These are phyloP conservation scores for Heteromyza rotundicornis DNA, from an alignment of 2,888 invertebrate genomes.

Conservation along the genomic window DNA sequence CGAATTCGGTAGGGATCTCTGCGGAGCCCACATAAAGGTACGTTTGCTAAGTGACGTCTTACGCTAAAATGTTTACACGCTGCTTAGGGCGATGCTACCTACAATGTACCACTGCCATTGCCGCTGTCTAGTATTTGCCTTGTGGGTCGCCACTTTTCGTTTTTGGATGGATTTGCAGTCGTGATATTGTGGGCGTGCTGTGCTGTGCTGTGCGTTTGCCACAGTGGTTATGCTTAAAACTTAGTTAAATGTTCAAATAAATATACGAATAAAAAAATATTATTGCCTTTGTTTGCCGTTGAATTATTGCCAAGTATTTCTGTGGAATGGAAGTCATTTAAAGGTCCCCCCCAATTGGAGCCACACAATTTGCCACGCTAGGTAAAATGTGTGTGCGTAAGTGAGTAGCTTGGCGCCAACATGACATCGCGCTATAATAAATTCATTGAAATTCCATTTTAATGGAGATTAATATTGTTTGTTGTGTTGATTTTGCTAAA, in stretches of 20 bases:
- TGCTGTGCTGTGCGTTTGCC: background rate
- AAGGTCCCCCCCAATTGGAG: background rate
- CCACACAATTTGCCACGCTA: slow-evolving; percentile 17
- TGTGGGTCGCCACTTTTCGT: slow-evolving; percentile 27
- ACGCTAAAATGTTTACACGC: slow-evolving; percentile 44
- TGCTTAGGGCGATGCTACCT: slow-evolving; percentile 27
- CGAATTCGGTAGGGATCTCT: slow-evolving; percentile 4
- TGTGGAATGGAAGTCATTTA: slow-evolving; percentile 44
- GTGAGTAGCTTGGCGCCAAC: slow-evolving; percentile 40
- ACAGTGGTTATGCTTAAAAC: slow-evolving; percentile 3
- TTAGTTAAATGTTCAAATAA: background rate
- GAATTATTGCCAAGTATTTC: slow-evolving; percentile 49
- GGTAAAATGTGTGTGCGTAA: slow-evolving; percentile 15
- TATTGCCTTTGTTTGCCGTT: slow-evolving; percentile 42
- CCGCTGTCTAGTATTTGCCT: slow-evolving; percentile 26
- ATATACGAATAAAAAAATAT: slow-evolving; percentile 23
- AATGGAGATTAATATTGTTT: slow-evolving; percentile 54
- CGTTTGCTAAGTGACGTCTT: background rate
- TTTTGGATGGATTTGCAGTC: background rate
- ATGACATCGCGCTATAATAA: slow-evolving; percentile 38
- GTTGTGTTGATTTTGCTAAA: slow-evolving; percentile 48
- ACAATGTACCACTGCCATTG: background rate
- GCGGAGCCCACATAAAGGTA: background rate
- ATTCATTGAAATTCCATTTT: slow-evolving; percentile 56
- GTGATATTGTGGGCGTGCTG: slow-evolving; percentile 3